phyloP scores from a whole-genome alignment of 2,888 invertebrate species.

The Leucophenga maculata region DNA sequence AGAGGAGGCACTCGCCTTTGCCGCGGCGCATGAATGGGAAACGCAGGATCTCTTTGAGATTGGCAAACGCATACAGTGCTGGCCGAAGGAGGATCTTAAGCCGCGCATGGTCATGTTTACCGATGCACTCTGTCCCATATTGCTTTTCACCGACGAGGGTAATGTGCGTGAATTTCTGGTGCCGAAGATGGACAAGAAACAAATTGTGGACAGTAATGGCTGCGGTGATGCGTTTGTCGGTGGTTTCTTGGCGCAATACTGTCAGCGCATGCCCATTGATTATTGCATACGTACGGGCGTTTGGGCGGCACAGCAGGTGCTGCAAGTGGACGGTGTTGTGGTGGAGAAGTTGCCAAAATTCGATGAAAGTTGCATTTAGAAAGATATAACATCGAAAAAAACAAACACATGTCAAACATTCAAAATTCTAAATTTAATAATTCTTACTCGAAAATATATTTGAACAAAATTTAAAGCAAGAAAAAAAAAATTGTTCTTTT shows the following conservation, averaged over 20 bases:
- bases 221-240: conserved; percentile 57
- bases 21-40: conserved; percentile 39
- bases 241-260: conserved; percentile 52
- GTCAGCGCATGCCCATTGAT: conserved; percentile 54
- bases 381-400: neutral
- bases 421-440: conserved; percentile 1
- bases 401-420: neutral
- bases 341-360: conserved; percentile 48
- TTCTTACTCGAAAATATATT: too few species aligned
- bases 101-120: conserved; percentile 47
- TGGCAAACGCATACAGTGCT: conserved; percentile 42
- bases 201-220: conserved; percentile 51
- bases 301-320: conserved; percentile 50
- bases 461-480: neutral
- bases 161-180: conserved; percentile 48
- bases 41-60: conserved; percentile 47
- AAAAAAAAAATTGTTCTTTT: neutral
- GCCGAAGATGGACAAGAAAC: conserved; percentile 38
- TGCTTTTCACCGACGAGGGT: conserved; percentile 48
- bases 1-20: conserved; percentile 46
- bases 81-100: conserved; percentile 42
- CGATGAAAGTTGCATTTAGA: conserved; percentile 43
- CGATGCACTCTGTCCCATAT: conserved; percentile 47
- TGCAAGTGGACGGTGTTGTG: conserved; percentile 43
- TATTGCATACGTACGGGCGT: conserved; percentile 55